Base-by-base conservation (phyloP, 2,888 invertebrate genomes). In the Stenodera caucasica region DNA sequence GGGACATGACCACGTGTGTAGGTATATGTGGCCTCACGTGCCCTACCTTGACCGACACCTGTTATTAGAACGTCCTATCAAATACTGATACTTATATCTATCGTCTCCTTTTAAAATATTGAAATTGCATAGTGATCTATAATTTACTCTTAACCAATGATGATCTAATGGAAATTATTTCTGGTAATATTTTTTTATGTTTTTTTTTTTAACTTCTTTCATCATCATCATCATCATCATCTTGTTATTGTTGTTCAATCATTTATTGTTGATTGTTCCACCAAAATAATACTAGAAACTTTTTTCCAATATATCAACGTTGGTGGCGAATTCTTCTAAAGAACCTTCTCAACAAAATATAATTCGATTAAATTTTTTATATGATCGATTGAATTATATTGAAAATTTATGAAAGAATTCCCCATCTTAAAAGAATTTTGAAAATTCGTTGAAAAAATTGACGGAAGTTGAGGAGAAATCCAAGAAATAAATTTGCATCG, bases 31-130 rank as follows among this genome's bases (percentile, higher is more conserved):
- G 71, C 72, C 74, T 74, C 69, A 72, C 70, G 70, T 75, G 75
- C 67, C 70, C 74, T 72, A 68, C 75, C 75, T 75, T 75, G 75
- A 75, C 75, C 75, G 74, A 68, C 74, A 74, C 74, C 73, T 75
- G 75, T 71, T 75, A 71, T 72, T 72, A 70, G 62, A 66, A 66
- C 67, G 67, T 70, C 64, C 61, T 49, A 53, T 57, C 53, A 57
- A 58, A 57, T 51, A 51, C 51, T 29, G 51, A 55, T 26, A 32
- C 15, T 29, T 23, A 8, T 18, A 33, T 33, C 21, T 33, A 26
- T 53, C 57, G 49, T 53, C 52, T 51, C 50, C 60, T 32, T 56
- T 52, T 52, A 51, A 56, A 53, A 57, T 63, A 64, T 59, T 53
- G 59, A 67, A 66, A 66, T 63, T 64, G 65, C 66, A 61, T 63